A percentile compares a stretch with the other conserved stretches of the same genome.
Conservation (phyloP, 2,888 invertebrate species). For the Ptychoptera albimana region DNA sequence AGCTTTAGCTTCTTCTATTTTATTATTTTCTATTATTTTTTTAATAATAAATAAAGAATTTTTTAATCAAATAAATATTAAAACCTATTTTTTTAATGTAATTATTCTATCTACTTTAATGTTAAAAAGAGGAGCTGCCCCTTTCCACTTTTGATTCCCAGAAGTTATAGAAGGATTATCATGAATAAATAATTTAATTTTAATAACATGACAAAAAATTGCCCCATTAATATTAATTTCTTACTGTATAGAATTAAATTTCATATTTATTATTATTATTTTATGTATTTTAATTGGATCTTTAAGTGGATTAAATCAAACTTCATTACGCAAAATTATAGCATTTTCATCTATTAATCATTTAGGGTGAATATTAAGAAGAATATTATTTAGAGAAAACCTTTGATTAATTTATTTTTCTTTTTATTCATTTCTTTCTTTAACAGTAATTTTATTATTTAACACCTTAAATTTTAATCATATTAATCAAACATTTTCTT, state of each 20-base stretch:
- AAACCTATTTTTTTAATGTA: constrained; percentile 19
- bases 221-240: constrained; percentile 39
- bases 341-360: constrained; percentile 48
- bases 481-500: constrained; percentile 36
- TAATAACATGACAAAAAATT: constrained; percentile 41
- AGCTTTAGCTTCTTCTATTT: constrained; percentile 39
- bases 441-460: constrained; percentile 33
- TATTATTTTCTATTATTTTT: constrained; percentile 33
- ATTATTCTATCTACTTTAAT: constrained; percentile 29
- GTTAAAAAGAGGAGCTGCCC: constrained; percentile 40
- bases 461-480: constrained; percentile 33
- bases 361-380: constrained; percentile 38
- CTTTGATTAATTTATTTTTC: constrained; percentile 33
- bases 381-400: constrained; percentile 32
- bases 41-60: constrained; percentile 18
- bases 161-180: too few relatives aligned
- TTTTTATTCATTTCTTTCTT: constrained; percentile 32
- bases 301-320: constrained; percentile 37
- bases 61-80: constrained; percentile 17
- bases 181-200: too few relatives aligned
- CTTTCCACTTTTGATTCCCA: constrained; percentile 44
- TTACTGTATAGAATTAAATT: constrained; percentile 29
- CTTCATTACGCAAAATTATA: constrained; percentile 39
- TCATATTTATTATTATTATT: constrained; percentile 32
- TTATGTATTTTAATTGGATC: constrained; percentile 34